Base-by-base conservation (phyloP, 2,113 vertebrate species). In the Macquaria ambigua region DNA sequence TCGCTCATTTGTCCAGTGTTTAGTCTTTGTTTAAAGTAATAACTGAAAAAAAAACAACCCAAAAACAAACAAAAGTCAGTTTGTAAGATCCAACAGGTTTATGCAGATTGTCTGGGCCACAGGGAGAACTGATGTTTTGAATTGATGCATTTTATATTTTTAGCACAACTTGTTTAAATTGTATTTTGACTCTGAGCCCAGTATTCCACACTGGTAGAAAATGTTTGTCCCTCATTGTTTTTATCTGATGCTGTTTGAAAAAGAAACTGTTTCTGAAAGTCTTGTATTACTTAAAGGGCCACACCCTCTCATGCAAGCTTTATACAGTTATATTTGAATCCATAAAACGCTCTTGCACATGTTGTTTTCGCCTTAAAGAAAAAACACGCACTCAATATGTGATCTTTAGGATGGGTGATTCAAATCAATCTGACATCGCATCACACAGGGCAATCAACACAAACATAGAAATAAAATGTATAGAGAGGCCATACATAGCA, bases 21-120 rank as follows among this genome's bases (percentile, higher is more conserved):
- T 86, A 85, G 85, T 89, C 83, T 89, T 86, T 87, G 85, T 93
- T 88, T 88, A 87, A 85, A 90, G 77, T 79, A 59, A 83, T 73
- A 76, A 82, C 59, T 50, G 39, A 34, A 48, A 39, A 81, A 61
- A 20, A 20, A 31, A 31, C 28, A 31, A 31, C 28, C 28, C 48
- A 50, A 50, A 50, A 18, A 16, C 4, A 48, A 74, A 81, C 28
- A 31, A 66, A 62, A 48, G 56, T 55, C 2, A 3, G 23, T 87
- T 87, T 80, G 74, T 67, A 14, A 25, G 72, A 77, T 41, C 66
- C 61, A 52, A 50, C 83, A 84, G 79, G 82, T 90, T 79, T 63
- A 12, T 50, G 75, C 58, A 68, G 71, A 82, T 79, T 55, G 77
- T 56, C 23, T 41, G 12, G 50, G 77, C 63, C 62, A 73, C 52